phyloP scores from a whole-genome alignment of 2,888 invertebrate genomes.

The Tinea pellionella region DNA sequence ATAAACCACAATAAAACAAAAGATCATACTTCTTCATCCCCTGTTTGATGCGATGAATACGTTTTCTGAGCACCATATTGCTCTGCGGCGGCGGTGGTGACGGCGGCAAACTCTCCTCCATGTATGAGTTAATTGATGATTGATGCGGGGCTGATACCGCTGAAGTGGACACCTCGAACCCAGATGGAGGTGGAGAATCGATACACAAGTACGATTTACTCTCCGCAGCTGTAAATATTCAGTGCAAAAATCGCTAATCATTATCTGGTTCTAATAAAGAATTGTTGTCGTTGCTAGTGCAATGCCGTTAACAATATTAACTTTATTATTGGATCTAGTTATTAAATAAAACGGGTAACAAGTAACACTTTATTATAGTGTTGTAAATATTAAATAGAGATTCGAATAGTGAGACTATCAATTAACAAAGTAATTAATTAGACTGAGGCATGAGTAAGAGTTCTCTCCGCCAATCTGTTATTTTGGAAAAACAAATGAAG shows the following conservation, averaged over 20 bases:
- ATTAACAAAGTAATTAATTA: no score
- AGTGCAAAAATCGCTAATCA: background rate
- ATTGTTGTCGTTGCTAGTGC: no score
- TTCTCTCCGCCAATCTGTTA: no score
- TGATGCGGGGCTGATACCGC: conserved; percentile 59
- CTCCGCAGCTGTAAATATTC: conserved; percentile 52
- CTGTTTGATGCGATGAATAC: conserved; percentile 88
- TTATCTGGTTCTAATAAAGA: background rate
- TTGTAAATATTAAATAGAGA: no score
- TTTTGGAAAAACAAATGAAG: no score
- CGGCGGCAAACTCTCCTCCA: conserved; percentile 60
- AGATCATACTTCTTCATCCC: conserved; percentile 80
- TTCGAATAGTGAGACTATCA: no score
- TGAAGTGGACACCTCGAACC: conserved; percentile 62
- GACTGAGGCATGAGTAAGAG: no score
- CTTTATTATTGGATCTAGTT: no score
- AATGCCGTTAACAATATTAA: no score
- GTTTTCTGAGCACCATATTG: conserved; percentile 86
- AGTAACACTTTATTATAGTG: no score
- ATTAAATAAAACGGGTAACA: no score
- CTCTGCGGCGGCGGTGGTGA: conserved; percentile 80
- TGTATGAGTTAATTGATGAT: conserved; percentile 38
- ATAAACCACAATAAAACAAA: no score
- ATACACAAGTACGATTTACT: conserved; percentile 67
- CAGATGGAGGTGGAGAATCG: conserved; percentile 70